phyloP scores from a whole-genome alignment of 2,113 vertebrate species.

The Anas platyrhynchos region DNA sequence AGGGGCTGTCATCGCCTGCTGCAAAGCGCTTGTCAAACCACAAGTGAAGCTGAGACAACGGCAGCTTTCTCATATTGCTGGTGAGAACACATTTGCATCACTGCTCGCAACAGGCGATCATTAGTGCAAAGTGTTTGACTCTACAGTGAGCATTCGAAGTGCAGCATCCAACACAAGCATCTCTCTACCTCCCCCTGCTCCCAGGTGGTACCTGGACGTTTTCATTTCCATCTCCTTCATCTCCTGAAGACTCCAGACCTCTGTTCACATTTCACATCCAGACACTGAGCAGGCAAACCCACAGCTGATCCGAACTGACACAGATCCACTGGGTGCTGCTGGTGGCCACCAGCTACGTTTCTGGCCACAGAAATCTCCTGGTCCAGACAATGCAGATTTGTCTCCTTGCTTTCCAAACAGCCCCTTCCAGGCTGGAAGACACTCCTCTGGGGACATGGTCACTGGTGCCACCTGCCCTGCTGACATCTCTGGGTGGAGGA shows the following conservation, averaged over 20 bases:
- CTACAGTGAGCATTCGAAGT: not conserved
- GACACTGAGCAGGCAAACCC: not conserved
- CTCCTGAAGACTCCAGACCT: not conserved
- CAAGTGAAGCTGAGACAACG: not conserved
- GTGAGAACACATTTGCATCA: constrained; percentile 17
- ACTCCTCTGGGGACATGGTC: not conserved
- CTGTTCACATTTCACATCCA: not conserved
- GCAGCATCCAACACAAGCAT: not conserved
- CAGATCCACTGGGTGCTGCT: not conserved
- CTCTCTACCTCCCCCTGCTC: not conserved
- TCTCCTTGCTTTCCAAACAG: not conserved
- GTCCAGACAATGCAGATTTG: not conserved
- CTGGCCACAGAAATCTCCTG: not conserved
- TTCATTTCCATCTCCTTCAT: not conserved
- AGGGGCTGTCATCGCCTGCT: constrained; percentile 8
- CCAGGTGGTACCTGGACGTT: not conserved
- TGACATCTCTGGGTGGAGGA: not conserved
- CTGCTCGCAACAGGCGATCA: not conserved
- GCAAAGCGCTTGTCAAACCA: constrained; percentile 14
- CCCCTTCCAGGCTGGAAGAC: not conserved
- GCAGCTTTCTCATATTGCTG: not conserved
- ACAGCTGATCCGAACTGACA: not conserved
- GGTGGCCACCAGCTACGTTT: not conserved
- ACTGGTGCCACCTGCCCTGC: not conserved
- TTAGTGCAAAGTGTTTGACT: not conserved